Percentiles rank a stretch among this genome's conserved stretches.
Evolutionary conservation across 2,797 vertebrate species (phyloP).

Genomic region (Sebastes iracundus): DNA sequence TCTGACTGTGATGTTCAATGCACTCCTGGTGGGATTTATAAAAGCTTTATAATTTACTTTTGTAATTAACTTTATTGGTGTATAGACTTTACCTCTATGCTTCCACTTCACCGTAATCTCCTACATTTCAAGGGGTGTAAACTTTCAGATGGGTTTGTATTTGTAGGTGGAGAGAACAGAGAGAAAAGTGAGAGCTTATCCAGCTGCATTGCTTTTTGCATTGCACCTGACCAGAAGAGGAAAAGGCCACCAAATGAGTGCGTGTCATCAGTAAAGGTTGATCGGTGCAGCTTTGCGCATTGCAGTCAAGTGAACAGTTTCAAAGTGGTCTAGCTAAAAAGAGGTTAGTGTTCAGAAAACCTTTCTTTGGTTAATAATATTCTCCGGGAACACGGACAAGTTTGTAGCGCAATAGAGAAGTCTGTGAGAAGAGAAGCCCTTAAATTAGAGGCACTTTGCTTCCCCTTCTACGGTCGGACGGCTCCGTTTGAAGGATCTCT

Average conservation of each 20-base stretch:
- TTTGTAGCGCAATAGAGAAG: neutral
- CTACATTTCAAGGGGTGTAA: neutral
- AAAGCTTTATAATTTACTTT: slow-evolving; percentile 54
- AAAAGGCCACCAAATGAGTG: no score
- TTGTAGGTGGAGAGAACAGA: neutral
- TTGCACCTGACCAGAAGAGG: neutral
- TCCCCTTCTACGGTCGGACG: slow-evolving; percentile 54
- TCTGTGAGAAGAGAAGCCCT: slow-evolving; percentile 15
- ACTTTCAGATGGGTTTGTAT: slow-evolving; percentile 7
- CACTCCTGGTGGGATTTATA: slow-evolving; percentile 39
- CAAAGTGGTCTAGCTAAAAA: neutral
- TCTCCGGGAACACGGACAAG: neutral
- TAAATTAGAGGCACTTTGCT: slow-evolving; percentile 68
- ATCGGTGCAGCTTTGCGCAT: neutral
- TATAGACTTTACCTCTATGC: slow-evolving; percentile 29
- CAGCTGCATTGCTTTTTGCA: neutral
- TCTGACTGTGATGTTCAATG: slow-evolving; percentile 25
- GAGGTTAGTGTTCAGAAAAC: neutral
- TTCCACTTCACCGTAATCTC: slow-evolving; percentile 30
- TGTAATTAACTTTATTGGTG: slow-evolving; percentile 30
- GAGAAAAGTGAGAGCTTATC: neutral
- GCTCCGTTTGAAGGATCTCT: slow-evolving; percentile 66
- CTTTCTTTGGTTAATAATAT: neutral
- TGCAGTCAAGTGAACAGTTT: no score
- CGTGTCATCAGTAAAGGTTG: neutral